phyloP scores from a whole-genome alignment of 2,888 invertebrate genomes.

The Lasioglossum malachurum region DNA sequence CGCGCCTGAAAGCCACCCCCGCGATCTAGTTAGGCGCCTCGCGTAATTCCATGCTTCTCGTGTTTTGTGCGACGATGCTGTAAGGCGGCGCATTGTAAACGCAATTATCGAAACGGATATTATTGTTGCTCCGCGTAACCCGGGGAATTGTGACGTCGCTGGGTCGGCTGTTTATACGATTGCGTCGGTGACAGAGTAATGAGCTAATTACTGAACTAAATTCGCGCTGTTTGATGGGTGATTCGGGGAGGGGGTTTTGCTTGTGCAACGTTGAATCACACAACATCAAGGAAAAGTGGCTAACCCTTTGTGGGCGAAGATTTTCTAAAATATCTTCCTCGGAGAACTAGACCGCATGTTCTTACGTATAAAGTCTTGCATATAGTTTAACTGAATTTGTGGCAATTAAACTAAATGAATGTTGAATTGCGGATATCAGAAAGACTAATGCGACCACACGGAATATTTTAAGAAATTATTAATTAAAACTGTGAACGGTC shows the following conservation, averaged over 20 bases:
- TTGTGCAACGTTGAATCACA: background rate
- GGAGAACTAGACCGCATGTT: background rate
- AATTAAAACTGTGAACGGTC: background rate
- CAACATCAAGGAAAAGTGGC: background rate
- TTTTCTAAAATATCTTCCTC: background rate
- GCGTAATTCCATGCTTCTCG: background rate
- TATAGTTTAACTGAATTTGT: background rate
- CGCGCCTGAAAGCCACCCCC: constrained; percentile 6
- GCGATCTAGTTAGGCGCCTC: constrained; percentile 13
- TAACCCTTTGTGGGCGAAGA: too few species aligned
- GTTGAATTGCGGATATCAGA: too few species aligned
- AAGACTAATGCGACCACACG: too few species aligned
- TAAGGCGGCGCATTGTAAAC: background rate
- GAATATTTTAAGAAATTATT: background rate
- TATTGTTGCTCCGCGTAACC: background rate
- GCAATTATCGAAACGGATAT: constrained; percentile 10
- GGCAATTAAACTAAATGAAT: too few species aligned
- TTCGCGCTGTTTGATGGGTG: background rate
- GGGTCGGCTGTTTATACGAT: background rate
- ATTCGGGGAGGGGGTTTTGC: background rate
- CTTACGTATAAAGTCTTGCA: background rate
- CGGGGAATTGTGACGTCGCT: background rate
- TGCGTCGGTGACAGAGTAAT: background rate
- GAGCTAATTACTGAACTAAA: background rate
- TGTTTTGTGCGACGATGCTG: background rate